Conservation (phyloP, 1,140 invertebrate species). For the Asbolus verrucosus region DNA sequence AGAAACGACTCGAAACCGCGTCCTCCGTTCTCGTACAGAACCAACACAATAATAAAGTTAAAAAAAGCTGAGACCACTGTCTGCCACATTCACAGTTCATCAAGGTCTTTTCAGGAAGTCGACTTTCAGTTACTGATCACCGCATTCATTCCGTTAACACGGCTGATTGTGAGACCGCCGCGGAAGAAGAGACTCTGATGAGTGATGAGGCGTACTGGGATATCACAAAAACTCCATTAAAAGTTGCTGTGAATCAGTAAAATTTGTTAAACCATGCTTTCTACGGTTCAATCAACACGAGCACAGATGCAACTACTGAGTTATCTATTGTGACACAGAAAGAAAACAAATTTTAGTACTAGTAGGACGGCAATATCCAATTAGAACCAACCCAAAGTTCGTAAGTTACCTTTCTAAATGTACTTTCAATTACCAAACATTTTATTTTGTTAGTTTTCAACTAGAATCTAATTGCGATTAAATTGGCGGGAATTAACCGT, state of each 20-base stretch:
- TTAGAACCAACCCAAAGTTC: too few relatives aligned
- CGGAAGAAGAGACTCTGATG: constrained; percentile 49
- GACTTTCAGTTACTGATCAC: constrained; percentile 49
- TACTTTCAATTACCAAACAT: too few relatives aligned
- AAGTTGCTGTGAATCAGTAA: constrained; percentile 38
- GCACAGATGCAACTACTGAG: neutral
- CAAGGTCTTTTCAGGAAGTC: constrained; percentile 52
- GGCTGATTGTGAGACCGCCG: constrained; percentile 39
- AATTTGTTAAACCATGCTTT: too few relatives aligned
- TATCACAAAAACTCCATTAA: constrained; percentile 55
- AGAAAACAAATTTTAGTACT: too few relatives aligned
- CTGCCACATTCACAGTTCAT: constrained; percentile 54
- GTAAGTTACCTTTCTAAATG: too few relatives aligned
- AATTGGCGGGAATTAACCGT: too few relatives aligned
- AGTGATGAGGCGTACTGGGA: constrained; percentile 49
- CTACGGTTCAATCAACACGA: too few relatives aligned
- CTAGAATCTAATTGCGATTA: too few relatives aligned
- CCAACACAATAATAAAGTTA: constrained; percentile 49
- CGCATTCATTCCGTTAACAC: constrained; percentile 49
- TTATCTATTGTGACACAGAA: neutral
- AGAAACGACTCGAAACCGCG: too few relatives aligned
- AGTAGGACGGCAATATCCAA: too few relatives aligned
- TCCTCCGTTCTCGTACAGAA: neutral
- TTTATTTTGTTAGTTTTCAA: too few relatives aligned
- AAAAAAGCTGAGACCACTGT: constrained; percentile 50